Percentiles rank a stretch among this genome's conserved stretches.
Conservation (phyloP, 2,113 vertebrate species). For the mouse (Mus musculus) region GRCm39 chr13:48154001-48154500, state of each 20-base stretch:
- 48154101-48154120: background rate
- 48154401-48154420: background rate
- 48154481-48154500: background rate
- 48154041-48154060: background rate
- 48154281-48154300: background rate
- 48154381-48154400: background rate
- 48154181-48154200: background rate
- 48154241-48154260: background rate
- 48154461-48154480: too few relatives aligned
- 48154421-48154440: background rate
- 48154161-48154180: background rate
- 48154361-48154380: background rate
- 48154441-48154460: background rate
- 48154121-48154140: background rate
- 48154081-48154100: background rate
- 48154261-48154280: background rate
- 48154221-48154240: background rate
- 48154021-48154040: background rate
- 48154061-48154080: background rate
- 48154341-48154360: background rate
- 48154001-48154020: background rate
- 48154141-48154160: background rate
- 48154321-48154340: slow-evolving; percentile 12
- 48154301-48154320: background rate
- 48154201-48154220: slow-evolving; percentile 5